Evolutionary conservation across 2,113 vertebrate species (phyloP).

Genomic region (Hippocampus mohnikei): DNA sequence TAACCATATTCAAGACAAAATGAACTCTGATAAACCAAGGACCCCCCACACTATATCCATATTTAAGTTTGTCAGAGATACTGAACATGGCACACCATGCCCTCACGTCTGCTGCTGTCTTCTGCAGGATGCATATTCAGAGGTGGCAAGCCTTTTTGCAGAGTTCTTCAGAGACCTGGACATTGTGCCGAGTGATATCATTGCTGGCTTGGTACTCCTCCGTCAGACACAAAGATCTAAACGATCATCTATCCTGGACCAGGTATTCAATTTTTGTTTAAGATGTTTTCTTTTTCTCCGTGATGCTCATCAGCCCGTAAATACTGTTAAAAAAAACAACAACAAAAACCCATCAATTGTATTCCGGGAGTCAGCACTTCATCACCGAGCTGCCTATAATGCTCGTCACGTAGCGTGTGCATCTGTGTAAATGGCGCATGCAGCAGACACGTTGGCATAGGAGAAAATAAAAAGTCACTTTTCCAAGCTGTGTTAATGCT

Average conservation of each 20-base stretch:
- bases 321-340: neutral
- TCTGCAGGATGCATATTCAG: slow-evolving; percentile 92
- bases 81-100: neutral
- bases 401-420: neutral
- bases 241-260: slow-evolving; percentile 80
- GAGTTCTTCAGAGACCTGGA: slow-evolving; percentile 98
- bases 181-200: slow-evolving; percentile 98
- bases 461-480: neutral
- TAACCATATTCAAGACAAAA: neutral
- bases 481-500: neutral
- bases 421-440: neutral
- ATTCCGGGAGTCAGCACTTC: neutral
- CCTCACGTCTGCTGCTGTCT: slow-evolving; percentile 13
- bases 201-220: slow-evolving; percentile 91
- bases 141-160: slow-evolving; percentile 97
- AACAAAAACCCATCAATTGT: neutral
- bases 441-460: neutral
- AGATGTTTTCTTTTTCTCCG: neutral
- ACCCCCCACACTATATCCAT: neutral
- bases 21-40: neutral
- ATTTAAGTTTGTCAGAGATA: neutral
- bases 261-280: slow-evolving; percentile 47
- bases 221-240: slow-evolving; percentile 92
- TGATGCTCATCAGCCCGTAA: neutral
- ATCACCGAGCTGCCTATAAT: neutral